A percentile compares a stretch with the other conserved stretches of the same genome.
Conservation (phyloP, 1,140 invertebrate genomes). For the Pemphigus obesinymphae region DNA sequence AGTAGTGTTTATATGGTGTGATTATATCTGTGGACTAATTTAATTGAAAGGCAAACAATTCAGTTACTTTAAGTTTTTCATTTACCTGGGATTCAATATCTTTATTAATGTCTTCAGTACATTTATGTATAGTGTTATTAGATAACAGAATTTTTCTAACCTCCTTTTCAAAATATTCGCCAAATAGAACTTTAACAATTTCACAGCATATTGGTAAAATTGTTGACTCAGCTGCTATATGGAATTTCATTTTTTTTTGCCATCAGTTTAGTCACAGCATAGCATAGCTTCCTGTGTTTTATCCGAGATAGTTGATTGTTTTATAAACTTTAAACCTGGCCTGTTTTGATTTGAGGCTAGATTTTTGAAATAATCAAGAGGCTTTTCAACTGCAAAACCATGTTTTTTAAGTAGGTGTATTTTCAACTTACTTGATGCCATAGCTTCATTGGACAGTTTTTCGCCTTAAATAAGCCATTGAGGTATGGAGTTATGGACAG, state of each 20-base stretch:
- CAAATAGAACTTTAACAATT: conserved; percentile 49
- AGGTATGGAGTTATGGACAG: too few species aligned
- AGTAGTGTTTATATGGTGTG: too few species aligned
- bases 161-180: conserved; percentile 46
- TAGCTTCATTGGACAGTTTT: too few species aligned
- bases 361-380: neutral
- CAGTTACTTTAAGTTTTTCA: neutral
- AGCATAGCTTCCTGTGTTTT: neutral
- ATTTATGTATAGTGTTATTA: conserved; percentile 46
- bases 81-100: conserved; percentile 43
- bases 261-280: neutral
- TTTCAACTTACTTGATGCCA: too few species aligned
- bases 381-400: neutral
- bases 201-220: conserved; percentile 49
- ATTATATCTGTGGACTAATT: neutral
- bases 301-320: neutral
- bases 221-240: conserved; percentile 50
- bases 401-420: too few species aligned
- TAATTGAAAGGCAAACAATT: neutral
- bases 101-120: conserved; percentile 47
- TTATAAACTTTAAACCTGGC: neutral
- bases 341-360: neutral
- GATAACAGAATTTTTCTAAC: conserved; percentile 47
- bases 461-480: too few species aligned
- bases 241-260: conserved; percentile 47